phyloP scores from a whole-genome alignment of 2,888 invertebrate genomes.

The Anoplius nigerrimus region DNA sequence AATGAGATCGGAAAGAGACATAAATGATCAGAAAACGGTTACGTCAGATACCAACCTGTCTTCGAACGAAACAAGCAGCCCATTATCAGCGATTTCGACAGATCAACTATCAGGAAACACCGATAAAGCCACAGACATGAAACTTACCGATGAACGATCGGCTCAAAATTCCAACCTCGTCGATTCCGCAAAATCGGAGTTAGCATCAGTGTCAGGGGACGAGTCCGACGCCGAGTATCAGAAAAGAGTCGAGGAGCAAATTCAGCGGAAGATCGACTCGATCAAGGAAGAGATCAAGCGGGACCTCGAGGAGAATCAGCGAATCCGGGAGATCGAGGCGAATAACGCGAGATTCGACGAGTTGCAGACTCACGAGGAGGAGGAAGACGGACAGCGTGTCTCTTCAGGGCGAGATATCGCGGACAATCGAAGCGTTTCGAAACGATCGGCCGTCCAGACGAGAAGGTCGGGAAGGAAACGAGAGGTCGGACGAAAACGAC shows the following conservation, averaged over 20 bases:
- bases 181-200: too few relatives aligned
- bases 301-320: conserved; percentile 63
- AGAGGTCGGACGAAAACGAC: conserved; percentile 1
- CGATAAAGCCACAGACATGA: too few relatives aligned
- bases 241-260: conserved; percentile 66
- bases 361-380: conserved; percentile 43
- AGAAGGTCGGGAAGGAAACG: conserved; percentile 22
- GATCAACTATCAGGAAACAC: too few relatives aligned
- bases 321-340: conserved; percentile 52
- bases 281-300: conserved; percentile 73
- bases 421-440: conserved; percentile 16
- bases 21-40: too few relatives aligned
- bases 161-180: too few relatives aligned
- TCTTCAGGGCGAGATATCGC: conserved; percentile 6
- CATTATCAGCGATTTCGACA: too few relatives aligned
- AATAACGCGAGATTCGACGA: conserved; percentile 64
- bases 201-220: neutral
- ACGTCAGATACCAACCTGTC: too few relatives aligned
- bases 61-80: too few relatives aligned
- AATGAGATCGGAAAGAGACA: too few relatives aligned
- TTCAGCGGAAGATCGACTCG: conserved; percentile 69
- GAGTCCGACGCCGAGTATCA: conserved; percentile 41
- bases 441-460: conserved; percentile 17
- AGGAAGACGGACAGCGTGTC: conserved; percentile 26
- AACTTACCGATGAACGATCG: too few relatives aligned